Base-by-base conservation (phyloP, 2,888 invertebrate genomes). In the Scaptomyza reducta region DNA sequence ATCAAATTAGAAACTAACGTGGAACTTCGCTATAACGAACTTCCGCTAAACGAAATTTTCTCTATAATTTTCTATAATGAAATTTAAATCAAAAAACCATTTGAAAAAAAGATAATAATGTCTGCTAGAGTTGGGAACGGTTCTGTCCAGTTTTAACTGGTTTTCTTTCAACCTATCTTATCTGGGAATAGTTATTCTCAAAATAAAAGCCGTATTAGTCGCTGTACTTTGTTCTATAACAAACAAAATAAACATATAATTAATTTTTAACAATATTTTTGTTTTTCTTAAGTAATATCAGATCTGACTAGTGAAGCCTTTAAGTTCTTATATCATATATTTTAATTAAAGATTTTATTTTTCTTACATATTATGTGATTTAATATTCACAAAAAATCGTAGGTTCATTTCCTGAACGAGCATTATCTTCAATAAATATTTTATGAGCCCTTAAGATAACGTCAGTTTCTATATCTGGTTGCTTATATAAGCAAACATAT, bases 61-160 rank as follows among this genome's bases (percentile, higher is more conserved):
- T n/a, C n/a, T n/a, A n/a, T n/a, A n/a, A n/a, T n/a, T n/a, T n/a
- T n/a, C n/a, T n/a, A n/a, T n/a, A n/a, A n/a, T n/a, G n/a, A n/a
- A n/a, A n/a, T n/a, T n/a, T n/a, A n/a, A n/a, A n/a, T n/a, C n/a
- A n/a, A n/a, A n/a, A n/a, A n/a, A n/a, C n/a, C n/a, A n/a, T n/a
- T n/a, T n/a, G n/a, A n/a, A n/a, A n/a, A 6, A 25, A 18, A 29
- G 40, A 22, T 63, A n/a, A n/a, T n/a, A n/a, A n/a, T n/a, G n/a
- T n/a, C n/a, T n/a, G n/a, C n/a, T n/a, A n/a, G n/a, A n/a, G n/a
- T n/a, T n/a, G n/a, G n/a, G n/a, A n/a, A n/a, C n/a, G n/a, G 41
- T 63, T 41, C 33, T 31, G 41, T 18, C 29, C 46, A 6, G 42
- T 45, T 14, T 13, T 42, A 42, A 42, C 61, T 14, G 10, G 47